Evolutionary conservation across 2,888 invertebrate genomes (phyloP).

Genomic region (Apamea sordens): DNA sequence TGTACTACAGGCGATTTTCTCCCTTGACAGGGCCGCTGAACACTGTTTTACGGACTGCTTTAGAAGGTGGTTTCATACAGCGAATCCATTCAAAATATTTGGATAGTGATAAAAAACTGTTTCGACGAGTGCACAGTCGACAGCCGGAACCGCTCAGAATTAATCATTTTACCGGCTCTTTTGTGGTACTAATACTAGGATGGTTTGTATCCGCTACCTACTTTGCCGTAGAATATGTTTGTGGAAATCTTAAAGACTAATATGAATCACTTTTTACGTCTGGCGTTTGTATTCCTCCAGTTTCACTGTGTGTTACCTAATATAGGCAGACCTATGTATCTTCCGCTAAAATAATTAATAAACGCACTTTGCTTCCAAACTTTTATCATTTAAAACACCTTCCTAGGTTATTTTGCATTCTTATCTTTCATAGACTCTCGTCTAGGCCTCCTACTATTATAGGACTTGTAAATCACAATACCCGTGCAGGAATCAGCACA

Average conservation of each 20-base stretch:
- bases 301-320: neutral
- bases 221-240: constrained; percentile 74
- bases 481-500: neutral
- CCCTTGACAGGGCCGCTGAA: constrained; percentile 71
- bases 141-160: constrained; percentile 65
- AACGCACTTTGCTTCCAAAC: constrained; percentile 19
- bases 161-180: constrained; percentile 72
- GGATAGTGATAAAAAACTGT: constrained; percentile 59
- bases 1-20: constrained; percentile 77
- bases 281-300: neutral
- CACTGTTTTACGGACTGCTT: constrained; percentile 68
- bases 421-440: neutral
- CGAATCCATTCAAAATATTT: constrained; percentile 67
- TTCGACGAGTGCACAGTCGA: constrained; percentile 38
- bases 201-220: constrained; percentile 73
- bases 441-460: neutral
- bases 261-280: neutral
- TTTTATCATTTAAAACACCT: constrained; percentile 21
- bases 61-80: constrained; percentile 77
- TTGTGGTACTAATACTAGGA: constrained; percentile 70
- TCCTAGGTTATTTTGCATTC: neutral
- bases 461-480: neutral
- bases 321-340: neutral
- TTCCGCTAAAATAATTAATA: constrained; percentile 18
- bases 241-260: constrained; percentile 63